These are phyloP conservation scores for Acanthosepion pharaonis DNA, from an alignment of 2,888 invertebrate genomes.

Conservation along the genomic window DNA sequence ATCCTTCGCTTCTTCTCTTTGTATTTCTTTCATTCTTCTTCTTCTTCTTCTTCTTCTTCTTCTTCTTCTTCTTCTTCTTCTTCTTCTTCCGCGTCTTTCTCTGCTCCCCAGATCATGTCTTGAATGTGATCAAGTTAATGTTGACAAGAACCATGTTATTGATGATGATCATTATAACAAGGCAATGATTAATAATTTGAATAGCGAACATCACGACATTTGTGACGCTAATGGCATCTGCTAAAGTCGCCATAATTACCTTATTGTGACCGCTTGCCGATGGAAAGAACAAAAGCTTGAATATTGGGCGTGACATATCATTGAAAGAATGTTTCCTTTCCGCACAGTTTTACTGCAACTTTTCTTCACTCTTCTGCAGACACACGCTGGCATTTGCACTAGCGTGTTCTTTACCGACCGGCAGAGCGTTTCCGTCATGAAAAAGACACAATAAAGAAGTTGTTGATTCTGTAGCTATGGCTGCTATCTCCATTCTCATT, in stretches of 20 bases:
- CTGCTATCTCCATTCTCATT: too few relatives aligned
- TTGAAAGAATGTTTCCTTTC: neutral
- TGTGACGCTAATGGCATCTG: neutral
- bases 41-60: too few relatives aligned
- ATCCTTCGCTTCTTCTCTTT: too few relatives aligned
- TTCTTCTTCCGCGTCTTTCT: too few relatives aligned
- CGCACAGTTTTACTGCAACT: neutral
- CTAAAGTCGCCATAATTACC: neutral
- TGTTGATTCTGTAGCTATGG: too few relatives aligned
- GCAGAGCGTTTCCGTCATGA: too few relatives aligned
- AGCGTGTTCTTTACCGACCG: neutral
- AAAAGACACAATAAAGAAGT: too few relatives aligned
- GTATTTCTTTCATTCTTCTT: too few relatives aligned
- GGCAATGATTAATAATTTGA: neutral
- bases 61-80: too few relatives aligned
- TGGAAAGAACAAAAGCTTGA: neutral
- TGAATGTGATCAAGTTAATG: neutral
- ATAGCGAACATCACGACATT: neutral
- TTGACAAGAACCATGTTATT: neutral
- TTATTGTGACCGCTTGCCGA: neutral
- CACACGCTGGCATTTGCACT: neutral
- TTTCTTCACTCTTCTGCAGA: neutral
- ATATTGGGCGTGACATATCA: neutral
- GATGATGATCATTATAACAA: neutral
- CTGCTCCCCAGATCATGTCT: neutral